Evolutionary conservation across 2,888 invertebrate genomes (phyloP).

Genomic region (Zootermopsis nevadensis): DNA sequence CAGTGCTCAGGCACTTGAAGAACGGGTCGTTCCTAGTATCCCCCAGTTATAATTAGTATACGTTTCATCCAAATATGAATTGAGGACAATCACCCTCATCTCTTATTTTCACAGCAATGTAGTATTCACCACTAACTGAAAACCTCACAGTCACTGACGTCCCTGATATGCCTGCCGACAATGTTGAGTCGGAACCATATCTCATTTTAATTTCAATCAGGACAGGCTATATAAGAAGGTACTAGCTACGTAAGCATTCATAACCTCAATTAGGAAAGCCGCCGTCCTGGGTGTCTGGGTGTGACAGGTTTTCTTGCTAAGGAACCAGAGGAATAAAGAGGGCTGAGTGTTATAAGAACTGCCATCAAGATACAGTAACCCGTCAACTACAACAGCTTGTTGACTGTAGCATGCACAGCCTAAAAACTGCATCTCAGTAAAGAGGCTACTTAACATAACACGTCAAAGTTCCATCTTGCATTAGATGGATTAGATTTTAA

Average conservation of each 20-base stretch:
- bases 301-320: slow-evolving; percentile 10
- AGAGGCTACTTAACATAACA: not conserved
- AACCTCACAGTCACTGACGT: not conserved
- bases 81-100: not conserved
- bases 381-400: slow-evolving; percentile 10
- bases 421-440: not conserved
- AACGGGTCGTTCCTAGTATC: too few relatives aligned
- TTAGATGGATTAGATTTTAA: not conserved
- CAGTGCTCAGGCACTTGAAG: too few relatives aligned
- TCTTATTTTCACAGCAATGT: not conserved
- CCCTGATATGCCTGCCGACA: not conserved
- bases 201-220: slow-evolving; percentile 13
- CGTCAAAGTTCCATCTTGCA: not conserved
- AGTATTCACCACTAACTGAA: not conserved
- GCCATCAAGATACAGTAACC: not conserved
- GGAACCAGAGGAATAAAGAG: not conserved
- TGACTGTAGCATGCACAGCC: not conserved
- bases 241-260: not conserved
- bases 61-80: not conserved
- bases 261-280: not conserved
- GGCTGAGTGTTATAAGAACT: slow-evolving; percentile 12
- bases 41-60: too few relatives aligned
- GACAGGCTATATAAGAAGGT: not conserved
- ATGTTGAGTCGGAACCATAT: not conserved
- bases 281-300: not conserved